A percentile compares a stretch with the other conserved stretches of the same genome.
phyloP scores from a whole-genome alignment of 2,888 invertebrate species.

The Vanessa cardui region DNA sequence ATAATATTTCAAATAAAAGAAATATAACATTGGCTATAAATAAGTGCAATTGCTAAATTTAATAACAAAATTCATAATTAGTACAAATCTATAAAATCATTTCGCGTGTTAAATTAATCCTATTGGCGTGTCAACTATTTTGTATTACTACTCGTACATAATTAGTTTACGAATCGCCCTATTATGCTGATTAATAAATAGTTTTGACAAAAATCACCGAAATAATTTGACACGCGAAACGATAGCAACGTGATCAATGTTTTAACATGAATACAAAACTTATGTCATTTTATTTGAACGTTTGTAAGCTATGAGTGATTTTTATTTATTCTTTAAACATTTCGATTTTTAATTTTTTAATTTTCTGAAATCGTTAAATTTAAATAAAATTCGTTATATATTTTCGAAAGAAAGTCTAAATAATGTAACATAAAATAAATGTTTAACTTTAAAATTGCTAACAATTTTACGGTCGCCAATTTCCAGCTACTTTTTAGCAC shows the following conservation, averaged over 20 bases:
- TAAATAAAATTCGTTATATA: too few relatives aligned
- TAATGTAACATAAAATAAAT: background rate
- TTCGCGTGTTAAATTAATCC: slow-evolving; percentile 24
- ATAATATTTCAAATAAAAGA: too few relatives aligned
- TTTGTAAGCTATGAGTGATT: too few relatives aligned
- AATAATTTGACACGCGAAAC: background rate
- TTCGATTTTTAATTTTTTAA: too few relatives aligned
- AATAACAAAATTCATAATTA: slow-evolving; percentile 10
- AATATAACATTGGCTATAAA: too few relatives aligned
- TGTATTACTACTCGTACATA: slow-evolving; percentile 20
- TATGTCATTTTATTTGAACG: background rate
- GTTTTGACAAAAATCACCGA: background rate
- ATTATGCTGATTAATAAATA: slow-evolving; percentile 5
- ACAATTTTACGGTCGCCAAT: background rate
- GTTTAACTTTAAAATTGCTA: background rate
- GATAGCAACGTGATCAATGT: too few relatives aligned
- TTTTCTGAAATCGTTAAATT: too few relatives aligned
- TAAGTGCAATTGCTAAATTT: background rate
- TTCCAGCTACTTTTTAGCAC: slow-evolving; percentile 26
- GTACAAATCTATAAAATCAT: slow-evolving; percentile 23
- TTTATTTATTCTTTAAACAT: too few relatives aligned
- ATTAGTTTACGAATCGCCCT: slow-evolving; percentile 22
- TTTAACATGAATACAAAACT: too few relatives aligned
- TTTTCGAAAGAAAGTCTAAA: too few relatives aligned
- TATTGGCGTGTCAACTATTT: slow-evolving; percentile 26